A percentile compares a stretch with the other conserved stretches of the same genome.
These are phyloP conservation scores for Hypanus sabinus DNA, from an alignment of 2,113 vertebrate genomes.

Conservation along the genomic window DNA sequence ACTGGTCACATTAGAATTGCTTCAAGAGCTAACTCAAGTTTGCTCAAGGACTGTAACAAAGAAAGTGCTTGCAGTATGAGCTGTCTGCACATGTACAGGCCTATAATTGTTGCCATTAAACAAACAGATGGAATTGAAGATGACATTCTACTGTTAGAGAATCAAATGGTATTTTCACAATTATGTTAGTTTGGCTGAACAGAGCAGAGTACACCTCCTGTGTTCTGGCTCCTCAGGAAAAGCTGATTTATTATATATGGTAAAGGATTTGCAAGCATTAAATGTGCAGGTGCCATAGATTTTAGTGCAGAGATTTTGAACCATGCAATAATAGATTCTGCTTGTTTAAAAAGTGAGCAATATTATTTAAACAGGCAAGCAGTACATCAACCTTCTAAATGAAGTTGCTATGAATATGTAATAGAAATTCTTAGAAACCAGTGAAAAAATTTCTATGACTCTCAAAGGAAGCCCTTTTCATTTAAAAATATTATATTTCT, in stretches of 20 bases:
- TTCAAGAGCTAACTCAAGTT: conserved; percentile 50
- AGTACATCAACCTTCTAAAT: not conserved
- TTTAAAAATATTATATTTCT: not conserved
- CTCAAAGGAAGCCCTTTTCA: not conserved
- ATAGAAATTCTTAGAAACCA: not conserved
- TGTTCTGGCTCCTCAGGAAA: conserved; percentile 44
- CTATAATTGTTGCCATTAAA: conserved; percentile 60
- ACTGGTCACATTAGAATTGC: conserved; percentile 52
- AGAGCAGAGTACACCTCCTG: conserved; percentile 48
- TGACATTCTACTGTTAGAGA: conserved; percentile 60
- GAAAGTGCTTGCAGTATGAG: conserved; percentile 53
- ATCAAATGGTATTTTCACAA: conserved; percentile 65
- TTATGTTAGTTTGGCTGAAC: conserved; percentile 59
- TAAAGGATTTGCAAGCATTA: conserved; percentile 36
- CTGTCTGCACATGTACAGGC: conserved; percentile 56
- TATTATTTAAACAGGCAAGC: not conserved
- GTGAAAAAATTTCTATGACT: not conserved
- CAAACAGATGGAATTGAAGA: conserved; percentile 59
- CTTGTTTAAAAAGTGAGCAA: not conserved
- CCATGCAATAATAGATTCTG: not conserved
- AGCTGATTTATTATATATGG: conserved; percentile 41
- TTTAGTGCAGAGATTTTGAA: not conserved
- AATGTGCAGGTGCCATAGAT: not conserved
- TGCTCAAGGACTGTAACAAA: conserved; percentile 58
- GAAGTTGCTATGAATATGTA: not conserved